Evolutionary conservation across 2,888 invertebrate genomes (phyloP).

Genomic region (Dermolepida albohirtum): DNA sequence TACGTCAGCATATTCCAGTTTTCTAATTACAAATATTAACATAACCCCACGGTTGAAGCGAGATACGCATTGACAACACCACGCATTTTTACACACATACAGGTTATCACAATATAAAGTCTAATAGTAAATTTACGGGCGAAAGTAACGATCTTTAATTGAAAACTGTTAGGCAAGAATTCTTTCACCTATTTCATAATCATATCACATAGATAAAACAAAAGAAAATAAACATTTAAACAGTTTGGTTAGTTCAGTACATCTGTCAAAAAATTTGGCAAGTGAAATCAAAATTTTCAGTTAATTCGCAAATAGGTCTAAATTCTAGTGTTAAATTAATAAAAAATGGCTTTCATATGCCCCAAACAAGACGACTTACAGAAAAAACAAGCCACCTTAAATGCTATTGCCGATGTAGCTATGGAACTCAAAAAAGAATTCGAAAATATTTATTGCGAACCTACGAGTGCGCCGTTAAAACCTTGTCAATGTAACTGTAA

Average conservation of each 20-base stretch:
- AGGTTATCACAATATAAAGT: too few species aligned
- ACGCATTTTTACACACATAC: too few species aligned
- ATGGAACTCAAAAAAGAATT: slow-evolving; percentile 37
- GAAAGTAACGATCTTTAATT: too few species aligned
- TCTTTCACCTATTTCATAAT: too few species aligned
- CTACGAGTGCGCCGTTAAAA: not conserved
- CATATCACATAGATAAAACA: too few species aligned
- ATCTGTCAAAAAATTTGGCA: slow-evolving; percentile 21
- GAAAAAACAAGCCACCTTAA: slow-evolving; percentile 31
- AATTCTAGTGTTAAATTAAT: slow-evolving; percentile 46
- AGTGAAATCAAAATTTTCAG: slow-evolving; percentile 31
- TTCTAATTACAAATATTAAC: too few species aligned
- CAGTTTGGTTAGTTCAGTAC: not conserved
- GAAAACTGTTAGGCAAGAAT: too few species aligned
- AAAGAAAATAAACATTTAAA: too few species aligned
- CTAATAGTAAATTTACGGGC: too few species aligned
- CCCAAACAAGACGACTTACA: slow-evolving; percentile 44
- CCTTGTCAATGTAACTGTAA: slow-evolving; percentile 18
- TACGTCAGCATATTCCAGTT: too few species aligned
- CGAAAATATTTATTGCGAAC: slow-evolving; percentile 29
- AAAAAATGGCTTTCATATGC: slow-evolving; percentile 55
- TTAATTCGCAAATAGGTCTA: slow-evolving; percentile 28
- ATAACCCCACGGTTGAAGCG: too few species aligned
- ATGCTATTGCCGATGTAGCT: slow-evolving; percentile 31
- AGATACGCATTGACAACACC: too few species aligned